phyloP scores from a whole-genome alignment of 2,888 invertebrate species.

The Rosalia funebris region DNA sequence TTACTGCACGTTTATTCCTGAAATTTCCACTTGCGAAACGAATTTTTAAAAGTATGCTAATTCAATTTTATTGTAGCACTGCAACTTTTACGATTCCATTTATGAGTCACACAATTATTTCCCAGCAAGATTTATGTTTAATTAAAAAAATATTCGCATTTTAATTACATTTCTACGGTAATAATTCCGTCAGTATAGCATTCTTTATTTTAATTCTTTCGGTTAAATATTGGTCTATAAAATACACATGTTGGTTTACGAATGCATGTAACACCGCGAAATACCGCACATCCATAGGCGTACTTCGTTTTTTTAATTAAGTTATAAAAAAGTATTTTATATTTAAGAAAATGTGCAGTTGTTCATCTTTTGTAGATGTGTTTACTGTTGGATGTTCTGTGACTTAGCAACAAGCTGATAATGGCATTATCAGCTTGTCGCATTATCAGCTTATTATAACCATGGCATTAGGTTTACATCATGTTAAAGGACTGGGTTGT shows the following conservation, averaged over 20 bases:
- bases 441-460: too few species aligned
- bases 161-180: conserved; percentile 8
- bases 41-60: conserved; percentile 16
- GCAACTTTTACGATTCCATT: conserved; percentile 12
- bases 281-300: neutral
- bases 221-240: conserved; percentile 20
- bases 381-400: too few species aligned
- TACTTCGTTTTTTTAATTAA: neutral
- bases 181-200: conserved; percentile 17
- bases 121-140: conserved; percentile 10
- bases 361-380: too few species aligned
- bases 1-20: neutral
- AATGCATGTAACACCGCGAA: conserved; percentile 3
- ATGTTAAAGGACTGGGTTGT: too few species aligned
- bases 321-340: too few species aligned
- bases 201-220: conserved; percentile 12
- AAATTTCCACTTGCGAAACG: neutral
- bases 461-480: too few species aligned
- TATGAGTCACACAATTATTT: conserved; percentile 8
- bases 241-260: conserved; percentile 2
- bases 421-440: too few species aligned
- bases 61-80: conserved; percentile 11
- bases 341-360: too few species aligned
- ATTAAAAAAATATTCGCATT: conserved; percentile 18
- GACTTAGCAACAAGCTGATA: too few species aligned